Evolutionary conservation across 2,113 vertebrate genomes (phyloP), one percentile per base, ranked within the genome.

Genomic region (Leptobrachium leishanense): DNA sequence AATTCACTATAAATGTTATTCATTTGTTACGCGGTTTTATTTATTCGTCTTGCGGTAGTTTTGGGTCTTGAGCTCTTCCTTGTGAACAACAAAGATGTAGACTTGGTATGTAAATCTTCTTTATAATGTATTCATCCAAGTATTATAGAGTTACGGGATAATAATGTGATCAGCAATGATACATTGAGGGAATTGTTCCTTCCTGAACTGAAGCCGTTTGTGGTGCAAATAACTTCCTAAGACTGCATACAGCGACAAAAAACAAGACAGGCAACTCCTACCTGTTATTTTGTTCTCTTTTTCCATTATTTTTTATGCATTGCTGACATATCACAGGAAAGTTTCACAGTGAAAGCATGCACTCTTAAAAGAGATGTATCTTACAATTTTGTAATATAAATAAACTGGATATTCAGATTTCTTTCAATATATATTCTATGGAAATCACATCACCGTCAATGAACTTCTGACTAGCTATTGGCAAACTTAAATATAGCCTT

Each of bases 81-180:
- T 68, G 0, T 11, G 7, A 7, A 50, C 43, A 44, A 71, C 59
- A 44, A 71, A 63, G 43, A 77, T 78, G 20, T 31, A 70, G 43
- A 46, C 54, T 41, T 7, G 3, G n/a, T 46, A 77, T 70, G 68
- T 72, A 72, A 77, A 79, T 72, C 69, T 15, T 2, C 12, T 11
- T 43, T 20, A 11, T 54, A 79, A 79, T 79, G 55, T 65, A 72
- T 79, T 78, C 76, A 41, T 50, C 57, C 42, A 13, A 31, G 39
- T n/a, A 54, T 69, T 69, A 77, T 77, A 68, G 75, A 76, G 41
- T 67, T 46, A 64, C 53, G 12, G n/a, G 59, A 70, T 77, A 67
- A 77, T 77, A 77, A 77, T 77, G 67, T 70, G 66, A 77, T 77
- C 67, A 70, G 41, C 31, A 41, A 39, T 59, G 54, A 69, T 77